Conservation (phyloP, 2,113 vertebrate genomes). For the Ochotona curzoniae region DNA sequence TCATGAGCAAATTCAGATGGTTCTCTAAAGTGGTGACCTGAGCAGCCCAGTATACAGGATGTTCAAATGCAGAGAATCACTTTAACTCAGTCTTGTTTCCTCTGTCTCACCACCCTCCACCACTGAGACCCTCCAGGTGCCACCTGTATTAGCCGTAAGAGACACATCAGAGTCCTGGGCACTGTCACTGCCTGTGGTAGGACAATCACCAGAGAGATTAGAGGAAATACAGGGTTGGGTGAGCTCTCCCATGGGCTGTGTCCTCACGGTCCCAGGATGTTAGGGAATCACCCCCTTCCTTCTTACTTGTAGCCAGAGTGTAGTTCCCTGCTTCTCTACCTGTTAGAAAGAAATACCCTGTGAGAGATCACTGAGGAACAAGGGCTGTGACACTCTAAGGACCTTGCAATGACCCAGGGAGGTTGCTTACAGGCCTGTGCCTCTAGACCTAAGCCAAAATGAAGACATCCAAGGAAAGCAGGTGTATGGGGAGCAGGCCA, state of each 20-base stretch:
- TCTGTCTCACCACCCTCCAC: background rate
- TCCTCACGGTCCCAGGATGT: background rate
- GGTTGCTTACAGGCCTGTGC: background rate
- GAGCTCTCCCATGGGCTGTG: no score
- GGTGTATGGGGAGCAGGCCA: fast-evolving
- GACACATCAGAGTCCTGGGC: background rate
- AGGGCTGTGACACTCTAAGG: background rate
- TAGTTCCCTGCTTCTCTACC: background rate
- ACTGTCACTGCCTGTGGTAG: background rate
- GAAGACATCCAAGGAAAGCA: background rate
- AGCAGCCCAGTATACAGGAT: background rate
- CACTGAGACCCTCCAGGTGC: background rate
- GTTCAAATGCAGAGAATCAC: background rate
- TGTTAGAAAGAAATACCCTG: background rate
- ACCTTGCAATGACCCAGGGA: background rate
- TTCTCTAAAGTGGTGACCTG: no score
- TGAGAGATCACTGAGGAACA: background rate
- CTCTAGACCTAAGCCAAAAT: background rate
- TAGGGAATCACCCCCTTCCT: no score
- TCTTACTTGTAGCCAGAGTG: background rate
- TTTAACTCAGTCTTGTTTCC: background rate
- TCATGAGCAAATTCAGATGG: no score
- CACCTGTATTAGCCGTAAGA: background rate
- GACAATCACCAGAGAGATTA: background rate
- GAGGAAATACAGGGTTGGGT: background rate